phyloP scores from a whole-genome alignment of 30 jellyfish, hydroid and myxozoan genomes.

The Phacellophora camtschatica region DNA sequence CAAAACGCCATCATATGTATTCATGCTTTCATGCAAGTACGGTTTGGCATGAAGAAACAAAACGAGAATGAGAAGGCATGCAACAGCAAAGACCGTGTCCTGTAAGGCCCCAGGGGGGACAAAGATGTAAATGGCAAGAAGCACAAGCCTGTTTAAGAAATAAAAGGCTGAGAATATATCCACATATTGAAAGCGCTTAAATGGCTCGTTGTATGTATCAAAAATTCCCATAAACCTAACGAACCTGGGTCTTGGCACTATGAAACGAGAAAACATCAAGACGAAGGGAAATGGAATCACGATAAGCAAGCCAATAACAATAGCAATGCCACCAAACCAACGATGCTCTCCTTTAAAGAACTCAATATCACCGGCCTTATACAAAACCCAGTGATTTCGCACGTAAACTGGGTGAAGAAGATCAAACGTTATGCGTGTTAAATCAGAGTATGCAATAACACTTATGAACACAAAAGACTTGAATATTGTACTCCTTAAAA shows the following conservation, averaged over 20 bases:
- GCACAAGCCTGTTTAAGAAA: constrained; percentile 51
- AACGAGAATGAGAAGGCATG: constrained; percentile 31
- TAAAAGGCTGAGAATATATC: constrained; percentile 60
- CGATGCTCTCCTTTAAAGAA: constrained; percentile 52
- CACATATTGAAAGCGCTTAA: not conserved
- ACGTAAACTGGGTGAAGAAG: constrained; percentile 62
- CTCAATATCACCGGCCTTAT: constrained; percentile 36
- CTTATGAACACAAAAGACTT: constrained; percentile 69
- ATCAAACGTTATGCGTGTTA: constrained; percentile 70
- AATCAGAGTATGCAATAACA: constrained; percentile 71
- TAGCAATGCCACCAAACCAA: constrained; percentile 45
- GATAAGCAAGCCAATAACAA: constrained; percentile 15
- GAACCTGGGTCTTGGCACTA: constrained; percentile 1
- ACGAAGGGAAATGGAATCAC: constrained; percentile 65
- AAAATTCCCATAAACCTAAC: constrained; percentile 44
- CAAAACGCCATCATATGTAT: constrained; percentile 39
- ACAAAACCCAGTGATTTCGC: constrained; percentile 32
- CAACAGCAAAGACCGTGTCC: constrained; percentile 52
- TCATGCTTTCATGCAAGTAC: constrained; percentile 55
- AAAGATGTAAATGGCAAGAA: constrained; percentile 26
- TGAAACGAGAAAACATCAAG: constrained; percentile 48
- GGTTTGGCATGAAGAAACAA: constrained; percentile 65
- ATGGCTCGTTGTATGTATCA: constrained; percentile 61
- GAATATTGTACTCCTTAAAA: constrained; percentile 43
- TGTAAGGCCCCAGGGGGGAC: constrained; percentile 45